Evolutionary conservation across 1,140 invertebrate genomes (phyloP), one percentile per base, ranked within the genome.

Genomic region (Stegodyphus dumicola): DNA sequence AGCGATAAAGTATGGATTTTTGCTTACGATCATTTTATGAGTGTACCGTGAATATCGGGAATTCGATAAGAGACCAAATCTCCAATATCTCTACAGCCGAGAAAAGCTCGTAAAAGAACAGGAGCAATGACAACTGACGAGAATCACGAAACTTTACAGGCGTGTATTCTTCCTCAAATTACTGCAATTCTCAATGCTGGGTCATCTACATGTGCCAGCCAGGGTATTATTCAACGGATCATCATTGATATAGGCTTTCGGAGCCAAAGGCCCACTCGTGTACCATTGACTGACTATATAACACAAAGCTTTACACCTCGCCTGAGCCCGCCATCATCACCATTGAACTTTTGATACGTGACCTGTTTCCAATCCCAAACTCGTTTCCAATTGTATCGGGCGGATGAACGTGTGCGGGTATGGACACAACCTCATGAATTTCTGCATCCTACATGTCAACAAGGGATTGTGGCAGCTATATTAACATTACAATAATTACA

Each of bases 1-100:
- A 48, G 7, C 33, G 70, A 73, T 49, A 7, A 73, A 73, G n/a
- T 73, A 48, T 73, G 70, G 10, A 52, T 73, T 73, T 73, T 73
- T n/a, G 7, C 48, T 7, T 52, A 73, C 13, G 17, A n/a, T n/a
- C n/a, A n/a, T n/a, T n/a, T n/a, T n/a, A 73, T 17, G 48, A 73
- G 48, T 73, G 70, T 7, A 73, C 48, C 48, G 48, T 73, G 51
- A 51, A 73, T 73, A 73, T 73, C 7, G 17, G 13, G 17, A 73
- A 73, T 48, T n/a, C 70, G n/a, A 33, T 51, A 73, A 73, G 11
- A 48, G 6, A 51, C 49, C 6, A 13, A 49, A 73, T 73, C 70
- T 73, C 70, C 17, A 33, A 33, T 17, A 51, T 48, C 70, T 6
- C 10, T 73, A n/a, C 48, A 7, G n/a, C n/a, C 65, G 70, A 6